A percentile compares a stretch with the other conserved stretches of the same genome.
phyloP scores from a whole-genome alignment of 2,888 invertebrate genomes.

The Sphaerophoria taeniata region DNA sequence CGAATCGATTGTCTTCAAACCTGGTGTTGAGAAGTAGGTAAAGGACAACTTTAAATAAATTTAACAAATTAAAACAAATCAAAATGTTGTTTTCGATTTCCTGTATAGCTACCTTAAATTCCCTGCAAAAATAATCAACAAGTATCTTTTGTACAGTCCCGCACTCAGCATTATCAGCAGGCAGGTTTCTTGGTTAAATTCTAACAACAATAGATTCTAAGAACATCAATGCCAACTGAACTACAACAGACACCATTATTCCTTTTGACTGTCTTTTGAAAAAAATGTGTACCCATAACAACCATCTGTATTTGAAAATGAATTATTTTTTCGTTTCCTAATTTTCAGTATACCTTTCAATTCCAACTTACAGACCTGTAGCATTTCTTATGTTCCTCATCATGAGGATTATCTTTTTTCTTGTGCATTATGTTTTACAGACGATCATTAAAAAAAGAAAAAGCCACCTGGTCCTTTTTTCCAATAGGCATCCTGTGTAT shows the following conservation, averaged over 20 bases:
- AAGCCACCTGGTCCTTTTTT: conserved; percentile 68
- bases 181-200: conserved; percentile 43
- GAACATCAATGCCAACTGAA: conserved; percentile 37
- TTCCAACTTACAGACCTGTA: conserved; percentile 35
- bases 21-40: no score
- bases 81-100: background rate
- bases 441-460: conserved; percentile 43
- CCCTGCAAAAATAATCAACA: conserved; percentile 60
- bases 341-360: conserved; percentile 20
- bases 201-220: conserved; percentile 42
- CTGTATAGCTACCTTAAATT: background rate
- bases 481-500: conserved; percentile 68
- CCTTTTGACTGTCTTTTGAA: background rate
- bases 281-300: conserved; percentile 49
- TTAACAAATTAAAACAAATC: background rate
- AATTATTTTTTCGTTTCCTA: conserved; percentile 13
- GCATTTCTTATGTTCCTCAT: conserved; percentile 16
- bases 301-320: conserved; percentile 56
- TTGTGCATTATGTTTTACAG: conserved; percentile 64
- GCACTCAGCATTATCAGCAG: conserved; percentile 6
- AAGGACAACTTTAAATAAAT: no score
- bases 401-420: conserved; percentile 58
- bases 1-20: no score
- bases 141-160: conserved; percentile 62
- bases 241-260: conserved; percentile 30